Percentiles rank a stretch among this genome's conserved stretches.
Evolutionary conservation across 2,888 invertebrate genomes (phyloP).

Genomic region (Caenorhabditis zanzibari): DNA sequence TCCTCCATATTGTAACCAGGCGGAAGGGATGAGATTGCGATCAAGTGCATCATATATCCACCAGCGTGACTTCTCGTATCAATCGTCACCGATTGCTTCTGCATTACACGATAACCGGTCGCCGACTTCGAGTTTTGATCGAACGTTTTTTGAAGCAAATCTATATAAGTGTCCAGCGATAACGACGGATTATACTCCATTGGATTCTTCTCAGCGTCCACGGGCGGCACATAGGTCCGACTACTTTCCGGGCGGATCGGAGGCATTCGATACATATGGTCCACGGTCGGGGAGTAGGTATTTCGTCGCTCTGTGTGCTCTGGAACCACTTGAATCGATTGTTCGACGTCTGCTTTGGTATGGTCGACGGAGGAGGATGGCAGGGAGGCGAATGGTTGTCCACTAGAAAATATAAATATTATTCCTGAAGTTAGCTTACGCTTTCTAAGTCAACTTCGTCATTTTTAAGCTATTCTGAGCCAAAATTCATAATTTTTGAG

Average conservation of each 20-base stretch:
- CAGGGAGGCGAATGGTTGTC: neutral
- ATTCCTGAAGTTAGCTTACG: neutral
- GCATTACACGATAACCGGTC: conserved; percentile 24
- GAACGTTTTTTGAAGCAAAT: conserved; percentile 19
- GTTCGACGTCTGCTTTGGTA: neutral
- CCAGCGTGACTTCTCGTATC: conserved; percentile 21
- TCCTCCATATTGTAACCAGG: neutral
- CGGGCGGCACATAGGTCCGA: neutral
- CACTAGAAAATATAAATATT: neutral
- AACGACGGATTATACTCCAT: conserved; percentile 20
- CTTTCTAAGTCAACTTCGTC: no score
- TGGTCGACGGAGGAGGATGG: neutral
- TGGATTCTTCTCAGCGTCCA: neutral
- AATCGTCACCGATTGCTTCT: neutral
- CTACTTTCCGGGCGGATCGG: neutral
- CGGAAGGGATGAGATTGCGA: neutral
- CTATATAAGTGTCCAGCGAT: conserved; percentile 14
- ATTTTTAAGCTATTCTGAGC: no score
- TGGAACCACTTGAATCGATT: neutral
- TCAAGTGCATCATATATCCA: conserved; percentile 17
- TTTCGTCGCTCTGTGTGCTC: neutral
- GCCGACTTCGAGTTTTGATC: conserved; percentile 4
- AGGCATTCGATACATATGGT: conserved; percentile 40
- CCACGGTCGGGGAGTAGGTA: conserved; percentile 22
- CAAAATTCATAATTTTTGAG: no score